phyloP scores from a whole-genome alignment of 2,113 vertebrate species.

The Mesoclemmys tuberculata region DNA sequence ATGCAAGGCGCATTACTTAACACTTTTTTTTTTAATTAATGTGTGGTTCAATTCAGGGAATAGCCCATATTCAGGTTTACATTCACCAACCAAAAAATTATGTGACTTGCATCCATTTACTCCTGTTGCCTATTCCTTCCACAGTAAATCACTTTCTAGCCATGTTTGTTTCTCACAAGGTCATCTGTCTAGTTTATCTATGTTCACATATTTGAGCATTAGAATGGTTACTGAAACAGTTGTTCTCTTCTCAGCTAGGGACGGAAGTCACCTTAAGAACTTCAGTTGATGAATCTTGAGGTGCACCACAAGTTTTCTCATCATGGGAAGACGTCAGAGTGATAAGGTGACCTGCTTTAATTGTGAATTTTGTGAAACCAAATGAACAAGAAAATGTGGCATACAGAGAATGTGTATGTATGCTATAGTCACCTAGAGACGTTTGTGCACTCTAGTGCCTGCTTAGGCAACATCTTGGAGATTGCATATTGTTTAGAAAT shows the following conservation, averaged over 20 bases:
- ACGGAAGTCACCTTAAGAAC: not conserved
- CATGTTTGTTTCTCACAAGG: not conserved
- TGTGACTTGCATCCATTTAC: not conserved
- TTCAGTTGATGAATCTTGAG: not conserved
- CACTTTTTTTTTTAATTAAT: not conserved
- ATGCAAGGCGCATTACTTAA: not conserved
- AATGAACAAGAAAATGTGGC: not conserved
- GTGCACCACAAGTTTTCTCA: accelerated
- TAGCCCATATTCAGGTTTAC: not conserved
- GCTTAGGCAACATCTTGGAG: not conserved
- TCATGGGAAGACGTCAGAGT: accelerated
- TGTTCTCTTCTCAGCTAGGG: not conserved
- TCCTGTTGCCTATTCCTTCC: not conserved
- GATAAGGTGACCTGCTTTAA: not conserved
- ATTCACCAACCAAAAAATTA: not conserved
- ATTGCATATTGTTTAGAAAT: not conserved
- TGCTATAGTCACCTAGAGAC: not conserved
- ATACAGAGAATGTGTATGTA: not conserved
- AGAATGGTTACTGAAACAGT: not conserved
- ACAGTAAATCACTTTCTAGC: not conserved
- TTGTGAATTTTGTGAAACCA: not conserved
- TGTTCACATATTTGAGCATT: accelerated
- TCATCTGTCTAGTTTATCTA: not conserved
- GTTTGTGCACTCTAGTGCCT: not conserved
- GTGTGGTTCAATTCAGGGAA: not conserved